phyloP scores from a whole-genome alignment of 2,113 vertebrate species.

The Eublepharis macularius region DNA sequence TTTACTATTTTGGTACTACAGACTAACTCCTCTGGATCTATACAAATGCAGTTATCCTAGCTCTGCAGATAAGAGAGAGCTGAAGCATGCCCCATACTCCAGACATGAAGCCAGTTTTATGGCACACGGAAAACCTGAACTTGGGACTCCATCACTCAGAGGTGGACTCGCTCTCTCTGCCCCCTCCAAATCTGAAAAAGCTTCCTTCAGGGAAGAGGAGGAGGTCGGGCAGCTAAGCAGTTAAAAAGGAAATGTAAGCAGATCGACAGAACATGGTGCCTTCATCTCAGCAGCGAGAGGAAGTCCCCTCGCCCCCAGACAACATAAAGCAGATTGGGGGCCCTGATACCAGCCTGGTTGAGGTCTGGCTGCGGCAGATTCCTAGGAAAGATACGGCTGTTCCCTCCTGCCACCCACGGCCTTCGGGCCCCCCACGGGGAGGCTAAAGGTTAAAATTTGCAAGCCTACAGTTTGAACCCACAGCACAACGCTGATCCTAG shows the following conservation, averaged over 20 bases:
- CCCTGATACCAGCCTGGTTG: not conserved
- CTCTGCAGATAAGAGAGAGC: too few species aligned
- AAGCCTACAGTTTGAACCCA: not conserved
- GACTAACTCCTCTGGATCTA: too few species aligned
- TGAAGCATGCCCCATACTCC: too few species aligned
- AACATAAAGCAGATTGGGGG: not conserved
- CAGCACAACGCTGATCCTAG: accelerated
- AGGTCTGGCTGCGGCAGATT: not conserved
- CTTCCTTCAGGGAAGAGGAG: not conserved
- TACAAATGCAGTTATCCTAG: too few species aligned
- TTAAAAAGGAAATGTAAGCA: not conserved
- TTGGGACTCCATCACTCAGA: not conserved
- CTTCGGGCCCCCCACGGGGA: not conserved
- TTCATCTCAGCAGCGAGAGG: not conserved
- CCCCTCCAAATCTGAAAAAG: not conserved
- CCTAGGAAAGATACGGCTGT: not conserved
- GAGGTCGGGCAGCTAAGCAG: not conserved
- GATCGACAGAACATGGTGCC: accelerated
- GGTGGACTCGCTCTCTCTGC: not conserved
- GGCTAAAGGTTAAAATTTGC: not conserved
- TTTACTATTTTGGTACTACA: too few species aligned
- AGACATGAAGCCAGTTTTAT: too few species aligned
- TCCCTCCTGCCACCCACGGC: not conserved
- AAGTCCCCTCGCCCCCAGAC: not conserved
- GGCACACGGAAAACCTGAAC: too few species aligned